Conservation (phyloP, 1,140 invertebrate genomes). For the Drosophila trapezifrons region DNA sequence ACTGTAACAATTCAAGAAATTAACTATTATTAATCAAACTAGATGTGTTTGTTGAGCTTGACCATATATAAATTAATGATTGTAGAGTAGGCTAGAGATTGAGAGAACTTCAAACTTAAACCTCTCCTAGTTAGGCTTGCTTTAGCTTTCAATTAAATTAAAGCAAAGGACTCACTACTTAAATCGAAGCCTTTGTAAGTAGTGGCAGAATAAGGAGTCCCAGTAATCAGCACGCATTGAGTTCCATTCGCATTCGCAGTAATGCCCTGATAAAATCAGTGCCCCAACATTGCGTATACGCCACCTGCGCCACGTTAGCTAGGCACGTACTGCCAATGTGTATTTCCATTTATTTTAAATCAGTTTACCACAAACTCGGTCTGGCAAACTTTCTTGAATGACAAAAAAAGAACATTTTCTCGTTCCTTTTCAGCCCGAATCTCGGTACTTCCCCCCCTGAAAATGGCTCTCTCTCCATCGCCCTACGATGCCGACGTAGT, state of each 20-base stretch:
- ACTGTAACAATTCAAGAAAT: background rate
- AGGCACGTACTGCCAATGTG: constrained; percentile 62
- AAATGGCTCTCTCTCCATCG: background rate
- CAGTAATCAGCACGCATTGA: constrained; percentile 16
- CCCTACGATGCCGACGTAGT: constrained; percentile 12
- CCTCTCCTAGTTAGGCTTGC: too few relatives aligned
- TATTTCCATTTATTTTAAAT: constrained; percentile 54
- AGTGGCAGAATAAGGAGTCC: background rate
- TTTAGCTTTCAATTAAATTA: background rate
- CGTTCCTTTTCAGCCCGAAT: background rate
- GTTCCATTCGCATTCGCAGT: constrained; percentile 12
- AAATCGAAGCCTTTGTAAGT: background rate
- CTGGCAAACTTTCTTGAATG: constrained; percentile 36
- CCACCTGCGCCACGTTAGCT: constrained; percentile 37
- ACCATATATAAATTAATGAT: background rate
- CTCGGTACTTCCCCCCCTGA: background rate
- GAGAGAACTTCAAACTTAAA: too few relatives aligned
- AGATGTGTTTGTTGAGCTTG: too few relatives aligned
- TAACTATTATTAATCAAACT: background rate
- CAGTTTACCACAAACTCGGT: constrained; percentile 45
- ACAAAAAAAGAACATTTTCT: constrained; percentile 17
- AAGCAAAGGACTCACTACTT: background rate
- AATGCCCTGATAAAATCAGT: constrained; percentile 20
- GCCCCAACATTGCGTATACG: constrained; percentile 59
- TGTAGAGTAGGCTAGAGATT: too few relatives aligned